Evolutionary conservation across 2,888 invertebrate species (phyloP), one percentile per base, ranked within the genome.

Genomic region (Candidula unifasciata): DNA sequence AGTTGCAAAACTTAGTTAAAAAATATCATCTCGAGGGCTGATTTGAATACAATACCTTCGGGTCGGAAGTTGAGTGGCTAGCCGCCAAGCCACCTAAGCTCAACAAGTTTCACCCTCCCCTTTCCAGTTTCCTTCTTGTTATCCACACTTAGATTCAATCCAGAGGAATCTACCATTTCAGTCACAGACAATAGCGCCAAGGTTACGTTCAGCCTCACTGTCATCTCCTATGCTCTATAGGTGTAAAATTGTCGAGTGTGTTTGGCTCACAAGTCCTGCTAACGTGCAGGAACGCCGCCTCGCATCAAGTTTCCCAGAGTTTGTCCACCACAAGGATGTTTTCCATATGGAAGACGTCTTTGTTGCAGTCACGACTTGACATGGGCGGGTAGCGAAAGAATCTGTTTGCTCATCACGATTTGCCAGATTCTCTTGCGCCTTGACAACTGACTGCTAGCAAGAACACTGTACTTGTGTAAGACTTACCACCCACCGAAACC

Each of bases 361-460:
- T 82, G 82, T 82, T 24, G 27, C 27, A 18, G 68, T 27, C 82
- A 82, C 82, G 82, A 24, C 54, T 82, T 68, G 68, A 77, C 82
- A 82, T 57, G 81, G 24, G 35, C n/a, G 60, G 54, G 30, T 71
- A 71, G 73, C 54, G 57, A 57, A 10, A 54, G 71, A 73, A 57
- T 57, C 71, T 81, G 81, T 81, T 81, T 81, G 81, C 73, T 78
- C 78, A 35, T 78, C 35, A n/a, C 37, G 78, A 64, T 78, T 64
- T 64, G 21, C 57, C 10, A 24, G 37, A 35, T 71, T 0, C 21
- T 60, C 73, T 60, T 81, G 81, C 81, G 35, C 18, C 57, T 73
- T 71, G 81, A 60, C 71, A 81, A 57, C 73, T 81, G 33, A 60
- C 27, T 81, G 60, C 57, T 6, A 21, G 73, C 30, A 10, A 24